Evolutionary conservation across 2,888 invertebrate species (phyloP), one percentile per base, ranked within the genome.

Genomic region (Platerodrilus igneus): DNA sequence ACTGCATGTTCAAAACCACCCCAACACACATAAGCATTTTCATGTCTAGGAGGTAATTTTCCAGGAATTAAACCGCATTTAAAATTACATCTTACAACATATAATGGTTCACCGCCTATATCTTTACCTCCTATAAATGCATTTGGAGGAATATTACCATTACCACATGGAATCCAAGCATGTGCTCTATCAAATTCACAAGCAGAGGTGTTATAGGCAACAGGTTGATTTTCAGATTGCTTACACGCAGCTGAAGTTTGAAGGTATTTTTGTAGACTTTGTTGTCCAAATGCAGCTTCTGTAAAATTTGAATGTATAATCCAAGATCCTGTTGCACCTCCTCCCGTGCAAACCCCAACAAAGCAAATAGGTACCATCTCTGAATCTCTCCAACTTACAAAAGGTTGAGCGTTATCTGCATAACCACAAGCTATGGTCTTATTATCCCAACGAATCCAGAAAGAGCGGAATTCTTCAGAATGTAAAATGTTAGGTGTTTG

Each of bases 251-350:
- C 5, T 25, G 25, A 16, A 9, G 28, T 9, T 16, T 16, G 28
- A 17, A 17, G n/a, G n/a, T n/a, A n/a, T n/a, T n/a, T n/a, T n/a
- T n/a, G n/a, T n/a, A n/a, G n/a, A 3, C 39, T 33, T 11, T 22
- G 22, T 2, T n/a, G 5, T 9, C 9, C 14, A 4, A 21, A 9
- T 18, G 19, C 22, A 3, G 30, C 20, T 3, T 11, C 34, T 2
- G 26, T 26, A 26, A 34, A 34, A 3, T n/a, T 10, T 27, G 62
- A 59, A 46, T 87, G 86, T 55, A 90, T 76, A 48, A 83, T 73
- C 90, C 90, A 91, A 25, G 81, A 75, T 19, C 90, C 90, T 33
- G 69, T 71, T 5, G 89, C 84, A 11, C 90, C 90, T 86, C 88
- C 90, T 32, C 88, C 89, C 28, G 90, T 90, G 69, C 87, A 86